Conservation (phyloP, 2,888 invertebrate species). For the Ichneumon xanthorius region DNA sequence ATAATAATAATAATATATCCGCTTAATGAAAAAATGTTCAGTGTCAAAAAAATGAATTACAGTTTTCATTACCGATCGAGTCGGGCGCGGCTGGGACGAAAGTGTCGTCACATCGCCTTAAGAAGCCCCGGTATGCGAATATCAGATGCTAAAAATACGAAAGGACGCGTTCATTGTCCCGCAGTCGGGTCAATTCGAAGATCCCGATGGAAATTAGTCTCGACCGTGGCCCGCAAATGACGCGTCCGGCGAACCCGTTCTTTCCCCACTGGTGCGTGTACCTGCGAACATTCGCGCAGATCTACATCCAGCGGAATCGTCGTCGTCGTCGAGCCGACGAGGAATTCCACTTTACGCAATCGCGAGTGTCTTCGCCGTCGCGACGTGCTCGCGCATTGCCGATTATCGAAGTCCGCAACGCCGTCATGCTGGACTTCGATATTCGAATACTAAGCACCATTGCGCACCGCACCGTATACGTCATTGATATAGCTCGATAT, state of each 20-base stretch:
- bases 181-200: slow-evolving; percentile 7
- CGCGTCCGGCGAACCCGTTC: slow-evolving; percentile 62
- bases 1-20: too few relatives aligned
- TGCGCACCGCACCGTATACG: slow-evolving; percentile 63
- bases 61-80: too few relatives aligned
- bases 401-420: slow-evolving; percentile 42
- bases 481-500: slow-evolving; percentile 53
- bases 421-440: slow-evolving; percentile 71
- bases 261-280: slow-evolving; percentile 67
- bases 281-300: neutral
- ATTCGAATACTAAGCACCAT: slow-evolving; percentile 78
- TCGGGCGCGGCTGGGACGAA: too few relatives aligned
- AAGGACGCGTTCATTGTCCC: slow-evolving; percentile 1
- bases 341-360: slow-evolving; percentile 65
- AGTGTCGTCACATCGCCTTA: too few relatives aligned
- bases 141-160: neutral
- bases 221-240: slow-evolving; percentile 79
- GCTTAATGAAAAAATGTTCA: too few relatives aligned
- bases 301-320: slow-evolving; percentile 49
- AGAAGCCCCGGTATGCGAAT: neutral
- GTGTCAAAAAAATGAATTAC: too few relatives aligned
- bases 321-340: slow-evolving; percentile 63
- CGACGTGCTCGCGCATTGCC: slow-evolving; percentile 9
- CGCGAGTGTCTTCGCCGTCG: slow-evolving; percentile 60
- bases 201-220: slow-evolving; percentile 59